Percentiles rank a stretch among this genome's conserved stretches.
These are phyloP conservation scores for Dicrostonyx torquatus DNA, from an alignment of 2,797 vertebrate species.

Conservation along the genomic window DNA sequence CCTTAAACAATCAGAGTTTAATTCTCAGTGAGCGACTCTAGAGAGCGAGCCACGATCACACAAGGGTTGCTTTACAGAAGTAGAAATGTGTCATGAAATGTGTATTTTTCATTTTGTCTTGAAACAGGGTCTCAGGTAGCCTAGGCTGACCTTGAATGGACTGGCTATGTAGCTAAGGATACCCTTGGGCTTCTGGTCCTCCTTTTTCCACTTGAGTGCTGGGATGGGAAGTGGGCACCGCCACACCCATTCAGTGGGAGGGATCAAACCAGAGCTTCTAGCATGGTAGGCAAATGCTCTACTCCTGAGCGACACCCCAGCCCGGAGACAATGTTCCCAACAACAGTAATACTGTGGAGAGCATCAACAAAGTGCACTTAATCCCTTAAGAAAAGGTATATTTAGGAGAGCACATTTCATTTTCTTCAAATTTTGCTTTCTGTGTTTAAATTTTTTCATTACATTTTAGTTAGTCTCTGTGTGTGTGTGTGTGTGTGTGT, in stretches of 20 bases:
- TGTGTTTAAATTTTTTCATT: neutral
- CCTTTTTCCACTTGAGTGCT: neutral
- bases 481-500: neutral
- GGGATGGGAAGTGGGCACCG: neutral
- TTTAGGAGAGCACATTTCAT: neutral
- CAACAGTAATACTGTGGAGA: neutral
- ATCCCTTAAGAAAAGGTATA: neutral
- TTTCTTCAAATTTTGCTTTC: neutral
- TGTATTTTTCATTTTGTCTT: neutral
- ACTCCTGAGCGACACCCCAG: neutral
- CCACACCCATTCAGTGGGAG: neutral
- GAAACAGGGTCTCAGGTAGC: neutral
- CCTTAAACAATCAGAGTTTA: constrained; percentile 83
- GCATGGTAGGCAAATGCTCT: neutral
- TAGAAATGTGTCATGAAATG: neutral
- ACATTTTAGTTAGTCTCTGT: neutral
- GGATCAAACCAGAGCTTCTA: neutral
- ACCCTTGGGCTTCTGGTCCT: neutral
- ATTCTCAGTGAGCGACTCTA: constrained; percentile 75
- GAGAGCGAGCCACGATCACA: neutral
- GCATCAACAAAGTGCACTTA: neutral
- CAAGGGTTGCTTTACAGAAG: neutral
- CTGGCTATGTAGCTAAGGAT: neutral
- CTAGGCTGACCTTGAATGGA: neutral
- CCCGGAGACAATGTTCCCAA: neutral